Evolutionary conservation across 2,113 vertebrate genomes (phyloP), one percentile per base, ranked within the genome.

Genomic region (Phrynocephalus versicolor): DNA sequence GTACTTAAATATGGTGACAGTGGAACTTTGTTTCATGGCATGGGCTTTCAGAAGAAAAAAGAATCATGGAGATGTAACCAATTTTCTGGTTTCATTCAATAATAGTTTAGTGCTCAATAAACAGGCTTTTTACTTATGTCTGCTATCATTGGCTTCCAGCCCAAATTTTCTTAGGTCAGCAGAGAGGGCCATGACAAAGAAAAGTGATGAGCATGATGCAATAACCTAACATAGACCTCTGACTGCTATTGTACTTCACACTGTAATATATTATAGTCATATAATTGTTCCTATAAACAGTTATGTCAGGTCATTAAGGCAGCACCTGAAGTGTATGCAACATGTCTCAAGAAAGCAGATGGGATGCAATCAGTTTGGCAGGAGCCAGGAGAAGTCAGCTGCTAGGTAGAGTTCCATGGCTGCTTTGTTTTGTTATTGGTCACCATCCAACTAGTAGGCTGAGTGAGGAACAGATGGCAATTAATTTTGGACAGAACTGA

Each of bases 261-360:
- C 7, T 64, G 30, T n/a, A 83, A 81, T 86, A 41, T 23, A 90
- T 88, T 89, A 84, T 79, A 86, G 81, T 86, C 58, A 91, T 89
- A 92, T 89, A 92, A 94, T 82, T 18, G 83, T 89, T 76, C 74
- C 84, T 92, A 92, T 92, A 93, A 92, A 92, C 19, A 80, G 81
- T 91, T 90, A 90, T 89, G 91, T 93, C 89, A 94, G 91, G 79
- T 85, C 90, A 91, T 92, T 92, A 93, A 84, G 79, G 90, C 12
- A 89, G 39, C 88, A 93, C 79, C 89, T 93, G 90, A 94, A 62
- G 86, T 91, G 87, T 67, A 83, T 93, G 73, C 70, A 93, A 35
- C 27, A 57, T 82, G 58, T 89, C 76, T 89, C 90, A 83, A 85
- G 78, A 91, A 93, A 91, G 85, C 94, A 94, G 90, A 93, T 94